A percentile compares a stretch with the other conserved stretches of the same genome.
phyloP scores from a whole-genome alignment of 2,888 invertebrate species.

The Pseudoips prasinana region DNA sequence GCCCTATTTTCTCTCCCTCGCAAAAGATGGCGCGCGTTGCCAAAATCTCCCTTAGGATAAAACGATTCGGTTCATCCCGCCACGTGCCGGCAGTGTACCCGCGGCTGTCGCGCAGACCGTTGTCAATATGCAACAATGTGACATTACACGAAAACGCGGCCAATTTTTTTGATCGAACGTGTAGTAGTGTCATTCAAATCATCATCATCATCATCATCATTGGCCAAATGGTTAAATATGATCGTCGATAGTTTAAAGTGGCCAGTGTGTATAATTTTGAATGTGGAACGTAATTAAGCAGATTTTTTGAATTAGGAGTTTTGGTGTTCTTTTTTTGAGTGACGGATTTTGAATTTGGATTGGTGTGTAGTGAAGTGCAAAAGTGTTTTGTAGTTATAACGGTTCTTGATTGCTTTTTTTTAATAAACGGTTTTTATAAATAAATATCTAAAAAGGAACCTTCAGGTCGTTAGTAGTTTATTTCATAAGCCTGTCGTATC shows the following conservation, averaged over 20 bases:
- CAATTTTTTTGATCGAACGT: conserved; percentile 12
- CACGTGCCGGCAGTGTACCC: conserved; percentile 73
- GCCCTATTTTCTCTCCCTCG: neutral
- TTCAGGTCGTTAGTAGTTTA: too few species aligned
- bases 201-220: too few species aligned
- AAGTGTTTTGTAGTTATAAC: neutral
- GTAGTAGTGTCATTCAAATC: too few species aligned
- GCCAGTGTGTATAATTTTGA: too few species aligned
- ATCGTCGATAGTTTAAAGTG: too few species aligned
- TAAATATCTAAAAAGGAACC: too few species aligned
- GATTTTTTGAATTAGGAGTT: too few species aligned
- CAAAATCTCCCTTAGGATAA: conserved; percentile 37
- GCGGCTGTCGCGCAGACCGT: conserved; percentile 64
- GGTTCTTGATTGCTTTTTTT: conserved; percentile 13
- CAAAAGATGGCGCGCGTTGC: conserved; percentile 24
- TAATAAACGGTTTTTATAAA: too few species aligned
- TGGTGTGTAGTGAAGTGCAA: conserved; percentile 14
- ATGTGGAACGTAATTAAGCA: too few species aligned
- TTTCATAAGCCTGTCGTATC: too few species aligned
- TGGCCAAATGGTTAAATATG: too few species aligned
- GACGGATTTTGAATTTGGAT: conserved; percentile 2
- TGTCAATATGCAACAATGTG: conserved; percentile 8
- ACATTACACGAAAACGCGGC: conserved; percentile 13
- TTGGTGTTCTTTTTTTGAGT: neutral
- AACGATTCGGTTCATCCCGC: conserved; percentile 49